phyloP scores from a whole-genome alignment of 1,140 invertebrate species.

The Chymomyza costata region DNA sequence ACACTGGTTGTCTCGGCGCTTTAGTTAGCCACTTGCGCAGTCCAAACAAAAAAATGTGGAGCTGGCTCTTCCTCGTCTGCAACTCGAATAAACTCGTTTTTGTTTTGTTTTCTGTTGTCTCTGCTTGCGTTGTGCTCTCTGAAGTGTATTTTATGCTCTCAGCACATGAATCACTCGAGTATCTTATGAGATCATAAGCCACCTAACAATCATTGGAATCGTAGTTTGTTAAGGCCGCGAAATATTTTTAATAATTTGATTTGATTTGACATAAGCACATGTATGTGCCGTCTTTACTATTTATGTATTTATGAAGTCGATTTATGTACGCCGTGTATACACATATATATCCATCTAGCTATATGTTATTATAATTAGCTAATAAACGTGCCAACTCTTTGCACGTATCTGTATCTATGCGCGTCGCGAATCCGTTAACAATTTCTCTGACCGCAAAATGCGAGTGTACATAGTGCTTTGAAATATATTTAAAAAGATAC shows the following conservation, averaged over 20 bases:
- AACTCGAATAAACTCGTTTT: constrained; percentile 33
- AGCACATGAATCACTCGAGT: background rate
- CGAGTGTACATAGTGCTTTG: too few species aligned
- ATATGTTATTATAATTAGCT: too few species aligned
- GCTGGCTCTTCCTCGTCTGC: constrained; percentile 1
- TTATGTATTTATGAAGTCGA: too few species aligned
- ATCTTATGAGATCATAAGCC: constrained; percentile 22
- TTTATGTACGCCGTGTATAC: background rate
- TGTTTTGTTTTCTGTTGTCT: background rate
- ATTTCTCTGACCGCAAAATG: too few species aligned
- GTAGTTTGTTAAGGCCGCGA: too few species aligned
- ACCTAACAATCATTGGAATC: constrained; percentile 5
- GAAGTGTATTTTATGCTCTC: constrained; percentile 2
- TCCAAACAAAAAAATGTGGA: too few species aligned
- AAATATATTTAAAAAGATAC: too few species aligned
- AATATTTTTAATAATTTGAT: too few species aligned
- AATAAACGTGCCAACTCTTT: background rate
- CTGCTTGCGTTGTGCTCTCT: too few species aligned
- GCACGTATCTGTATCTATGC: too few species aligned
- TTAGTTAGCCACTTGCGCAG: background rate
- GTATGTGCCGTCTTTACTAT: constrained; percentile 6
- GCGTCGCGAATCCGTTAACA: too few species aligned
- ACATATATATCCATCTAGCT: background rate
- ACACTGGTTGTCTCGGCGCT: background rate
- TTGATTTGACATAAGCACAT: background rate